Percentiles rank a stretch among this genome's conserved stretches.
phyloP scores from a whole-genome alignment of 2,888 invertebrate genomes.

The Strigamia crassipes region DNA sequence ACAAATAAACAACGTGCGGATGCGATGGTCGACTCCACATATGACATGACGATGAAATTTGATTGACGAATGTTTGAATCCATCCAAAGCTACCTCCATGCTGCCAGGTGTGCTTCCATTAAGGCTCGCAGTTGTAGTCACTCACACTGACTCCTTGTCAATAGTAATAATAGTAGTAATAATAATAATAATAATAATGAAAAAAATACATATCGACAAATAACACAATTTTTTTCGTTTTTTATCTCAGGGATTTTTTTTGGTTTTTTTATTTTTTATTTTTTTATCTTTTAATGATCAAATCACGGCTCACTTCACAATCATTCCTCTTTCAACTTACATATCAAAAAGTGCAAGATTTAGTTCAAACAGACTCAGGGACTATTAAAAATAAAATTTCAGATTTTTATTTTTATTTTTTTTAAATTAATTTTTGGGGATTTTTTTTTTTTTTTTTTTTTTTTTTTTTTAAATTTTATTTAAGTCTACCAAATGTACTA shows the following conservation, averaged over 20 bases:
- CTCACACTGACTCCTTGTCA: no score
- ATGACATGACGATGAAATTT: no score
- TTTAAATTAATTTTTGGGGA: background rate
- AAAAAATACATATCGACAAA: background rate
- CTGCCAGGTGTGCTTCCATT: constrained; percentile 8
- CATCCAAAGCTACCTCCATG: constrained; percentile 28
- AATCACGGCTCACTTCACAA: background rate
- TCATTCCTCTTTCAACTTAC: background rate
- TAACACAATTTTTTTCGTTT: background rate
- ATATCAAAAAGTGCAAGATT: constrained; percentile 20
- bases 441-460: constrained; percentile 12
- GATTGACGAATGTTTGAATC: background rate
- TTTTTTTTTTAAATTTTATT: background rate
- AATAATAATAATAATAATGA: no score
- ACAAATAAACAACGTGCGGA: background rate
- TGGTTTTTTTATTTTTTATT: background rate
- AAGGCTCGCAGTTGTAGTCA: background rate
- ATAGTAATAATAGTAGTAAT: no score
- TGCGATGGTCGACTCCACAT: background rate
- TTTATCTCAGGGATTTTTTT: constrained; percentile 4
- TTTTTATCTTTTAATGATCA: background rate
- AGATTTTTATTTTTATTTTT: background rate
- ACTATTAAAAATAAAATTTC: background rate
- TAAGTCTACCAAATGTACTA: constrained; percentile 10
- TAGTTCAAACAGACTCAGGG: constrained; percentile 12